Base-by-base conservation (phyloP, 2,888 invertebrate species). In the Amblyjoppa fuscipennis region DNA sequence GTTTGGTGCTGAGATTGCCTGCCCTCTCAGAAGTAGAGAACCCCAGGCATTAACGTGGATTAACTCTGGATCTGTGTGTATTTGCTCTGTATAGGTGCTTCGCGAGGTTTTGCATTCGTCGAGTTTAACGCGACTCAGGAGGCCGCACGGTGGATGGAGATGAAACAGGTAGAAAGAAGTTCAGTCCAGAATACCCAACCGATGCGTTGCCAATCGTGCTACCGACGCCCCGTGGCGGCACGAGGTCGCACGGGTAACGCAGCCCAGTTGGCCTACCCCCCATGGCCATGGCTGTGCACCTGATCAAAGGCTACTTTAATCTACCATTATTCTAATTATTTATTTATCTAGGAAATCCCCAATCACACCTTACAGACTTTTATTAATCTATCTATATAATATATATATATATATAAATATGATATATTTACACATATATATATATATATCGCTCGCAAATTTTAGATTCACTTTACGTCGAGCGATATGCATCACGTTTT, bases 91-190 rank as follows among this genome's bases (percentile, higher is more conserved):
- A 98, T 96, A 98, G 98, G 98, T 96, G 96, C 97, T 95, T 97
- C 97, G 95, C 95, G 96, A 93, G 96, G 96, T 90, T 97, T 97
- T 95, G 97, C 96, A 93, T 97, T 97, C 96, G 97, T 98, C 96
- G 98, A 98, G 96, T 98, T 98, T 96, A 96, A 96, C 95, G 97
- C 97, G 95, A 96, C 97, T 94, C 96, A 96, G 94, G 98, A 98
- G 95, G 98, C 98, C 93, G 96, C 96, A 94, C 96, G 96, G 94
- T 98, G 98, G 98, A 98, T 98, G 97, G 98, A 98, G 95, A 96
- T 96, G 95, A 98, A 97, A 96, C 97, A 98, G 97, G 97, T 97
- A 96, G 94, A 93, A 94, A 89, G 91, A 93, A 93, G 93, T 93
- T 93, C 92, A 93, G 81, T 79, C 85, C 80, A 89, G 79, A 87